phyloP scores from a whole-genome alignment of 1,140 invertebrate genomes.

The Drosophila sucinea region DNA sequence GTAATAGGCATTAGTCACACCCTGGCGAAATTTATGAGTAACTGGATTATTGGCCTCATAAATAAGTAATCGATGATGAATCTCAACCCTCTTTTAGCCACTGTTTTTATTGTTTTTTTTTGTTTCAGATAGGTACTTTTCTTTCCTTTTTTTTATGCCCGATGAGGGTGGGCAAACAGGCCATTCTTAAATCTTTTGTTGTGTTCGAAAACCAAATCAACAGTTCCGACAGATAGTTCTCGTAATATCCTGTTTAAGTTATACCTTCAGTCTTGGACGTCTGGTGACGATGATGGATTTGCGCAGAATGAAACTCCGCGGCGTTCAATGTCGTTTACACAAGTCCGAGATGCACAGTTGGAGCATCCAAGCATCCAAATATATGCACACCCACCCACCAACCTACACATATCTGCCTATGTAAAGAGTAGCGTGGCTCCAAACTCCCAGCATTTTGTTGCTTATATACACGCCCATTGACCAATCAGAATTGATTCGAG shows the following conservation, averaged over 20 bases:
- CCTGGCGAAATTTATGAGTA: constrained; percentile 27
- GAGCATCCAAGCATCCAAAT: constrained; percentile 29
- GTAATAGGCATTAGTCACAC: constrained; percentile 51
- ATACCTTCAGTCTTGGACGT: constrained; percentile 22
- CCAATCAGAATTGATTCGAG: constrained; percentile 22
- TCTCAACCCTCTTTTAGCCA: constrained; percentile 21
- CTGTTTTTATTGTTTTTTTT: background rate
- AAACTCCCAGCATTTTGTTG: background rate
- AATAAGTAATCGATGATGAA: constrained; percentile 33
- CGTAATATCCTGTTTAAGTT: constrained; percentile 1
- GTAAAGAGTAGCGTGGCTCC: too few species aligned
- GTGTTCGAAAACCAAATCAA: background rate
- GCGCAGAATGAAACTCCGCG: constrained; percentile 45
- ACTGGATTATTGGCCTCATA: constrained; percentile 34
- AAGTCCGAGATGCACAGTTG: constrained; percentile 13
- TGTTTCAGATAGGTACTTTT: background rate
- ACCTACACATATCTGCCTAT: too few species aligned
- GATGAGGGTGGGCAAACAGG: background rate
- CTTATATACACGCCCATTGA: constrained; percentile 30
- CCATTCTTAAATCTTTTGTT: background rate
- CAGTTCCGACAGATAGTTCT: constrained; percentile 7
- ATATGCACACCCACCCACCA: background rate
- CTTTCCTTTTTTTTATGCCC: background rate
- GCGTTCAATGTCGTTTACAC: constrained; percentile 4
- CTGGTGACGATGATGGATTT: constrained; percentile 72